Percentiles rank a stretch among this genome's conserved stretches.
Conservation (phyloP, 2,113 vertebrate species). For the Irena cyanogastra region DNA sequence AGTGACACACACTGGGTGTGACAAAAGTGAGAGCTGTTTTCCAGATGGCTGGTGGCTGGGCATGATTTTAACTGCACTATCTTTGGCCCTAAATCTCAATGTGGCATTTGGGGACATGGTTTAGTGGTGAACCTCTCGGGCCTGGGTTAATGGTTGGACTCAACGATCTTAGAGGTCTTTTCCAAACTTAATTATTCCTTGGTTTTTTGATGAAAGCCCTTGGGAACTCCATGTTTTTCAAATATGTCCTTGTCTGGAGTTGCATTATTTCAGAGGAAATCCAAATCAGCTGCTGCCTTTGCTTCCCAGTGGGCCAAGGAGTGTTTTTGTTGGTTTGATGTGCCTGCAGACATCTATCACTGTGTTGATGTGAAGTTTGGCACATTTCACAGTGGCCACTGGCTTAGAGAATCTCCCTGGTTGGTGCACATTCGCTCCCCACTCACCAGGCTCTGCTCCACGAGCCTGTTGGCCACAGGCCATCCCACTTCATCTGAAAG, state of each 20-base stretch:
- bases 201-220: neutral
- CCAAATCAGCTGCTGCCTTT: neutral
- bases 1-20: neutral
- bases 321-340: neutral
- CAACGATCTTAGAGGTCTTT: neutral
- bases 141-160: neutral
- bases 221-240: neutral
- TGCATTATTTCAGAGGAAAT: neutral
- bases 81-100: neutral
- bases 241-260: neutral
- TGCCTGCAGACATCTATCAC: neutral
- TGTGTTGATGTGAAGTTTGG: neutral
- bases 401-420: neutral
- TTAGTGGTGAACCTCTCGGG: neutral
- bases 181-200: neutral
- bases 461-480: neutral
- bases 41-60: neutral
- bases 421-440: fast-evolving
- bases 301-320: neutral
- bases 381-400: neutral
- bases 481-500: neutral
- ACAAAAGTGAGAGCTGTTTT: neutral
- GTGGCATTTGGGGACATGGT: neutral
- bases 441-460: neutral
- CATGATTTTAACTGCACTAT: neutral